A percentile compares a stretch with the other conserved stretches of the same genome.
These are phyloP conservation scores for Zaprionus inermis DNA, from an alignment of 1,140 invertebrate species.

Conservation along the genomic window DNA sequence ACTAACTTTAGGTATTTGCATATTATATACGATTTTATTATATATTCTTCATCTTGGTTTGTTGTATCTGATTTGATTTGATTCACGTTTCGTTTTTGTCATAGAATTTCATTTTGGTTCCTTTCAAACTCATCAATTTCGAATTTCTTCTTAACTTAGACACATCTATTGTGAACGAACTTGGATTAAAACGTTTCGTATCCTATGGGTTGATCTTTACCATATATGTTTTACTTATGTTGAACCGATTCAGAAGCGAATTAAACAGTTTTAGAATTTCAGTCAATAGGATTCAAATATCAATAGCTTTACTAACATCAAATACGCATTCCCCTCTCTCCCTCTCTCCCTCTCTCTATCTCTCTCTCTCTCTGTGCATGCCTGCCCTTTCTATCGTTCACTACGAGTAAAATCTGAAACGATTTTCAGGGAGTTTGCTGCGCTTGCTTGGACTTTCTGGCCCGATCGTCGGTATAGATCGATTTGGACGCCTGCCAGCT, in stretches of 20 bases:
- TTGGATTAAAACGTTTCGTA: conserved; percentile 18
- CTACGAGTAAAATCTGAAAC: conserved; percentile 10
- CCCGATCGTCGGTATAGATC: background rate
- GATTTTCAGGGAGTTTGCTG: background rate
- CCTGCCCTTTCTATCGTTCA: background rate
- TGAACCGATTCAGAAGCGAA: conserved; percentile 14
- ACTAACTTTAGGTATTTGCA: conserved; percentile 46
- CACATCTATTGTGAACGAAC: conserved; percentile 62
- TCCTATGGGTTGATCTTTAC: background rate
- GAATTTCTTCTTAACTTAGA: conserved; percentile 47
- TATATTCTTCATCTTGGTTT: conserved; percentile 11
- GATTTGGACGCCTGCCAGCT: background rate
- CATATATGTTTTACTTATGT: background rate
- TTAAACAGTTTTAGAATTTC: conserved; percentile 47
- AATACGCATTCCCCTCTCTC: background rate
- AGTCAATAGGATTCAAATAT: conserved; percentile 61
- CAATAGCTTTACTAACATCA: conserved; percentile 13
- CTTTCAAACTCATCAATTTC: conserved; percentile 57
- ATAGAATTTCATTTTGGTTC: conserved; percentile 56
- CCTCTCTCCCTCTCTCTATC: background rate
- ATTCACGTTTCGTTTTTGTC: background rate
- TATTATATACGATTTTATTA: conserved; percentile 13
- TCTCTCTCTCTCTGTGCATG: background rate
- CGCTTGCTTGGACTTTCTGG: background rate
- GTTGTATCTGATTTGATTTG: conserved; percentile 6